Evolutionary conservation across 2,888 invertebrate genomes (phyloP), one percentile per base, ranked within the genome.

Genomic region (Galerucella nymphaeae): DNA sequence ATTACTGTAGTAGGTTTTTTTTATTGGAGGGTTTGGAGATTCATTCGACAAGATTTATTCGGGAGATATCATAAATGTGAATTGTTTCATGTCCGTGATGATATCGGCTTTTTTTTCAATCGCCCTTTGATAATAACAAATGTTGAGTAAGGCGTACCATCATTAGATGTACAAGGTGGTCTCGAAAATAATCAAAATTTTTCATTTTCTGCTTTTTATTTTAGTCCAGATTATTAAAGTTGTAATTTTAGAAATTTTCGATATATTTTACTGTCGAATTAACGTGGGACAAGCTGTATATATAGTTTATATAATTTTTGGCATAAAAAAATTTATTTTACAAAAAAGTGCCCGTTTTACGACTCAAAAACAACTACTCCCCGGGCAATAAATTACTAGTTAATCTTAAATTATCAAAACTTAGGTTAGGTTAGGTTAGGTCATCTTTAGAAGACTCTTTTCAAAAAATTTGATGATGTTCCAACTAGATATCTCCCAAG

Each of bases 1-100:
- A 66, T 66, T 16, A 42, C 41, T 5, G 57, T 20, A 16, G 42
- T 66, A 41, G 55, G 20, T 55, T 66, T 66, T 66, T 55, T 66
- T 66, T 66, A 66, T 66, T 57, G 57, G n/a, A 20, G 55, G 55
- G 13, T 57, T 65, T 65, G 30, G 41, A 65, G 53, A 65, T 41
- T 18, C 30, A 6, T 23, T 30, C 10, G 30, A 30, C 30, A 42
- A 55, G 66, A 66, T 66, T 53, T 66, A 66, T 66, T 41, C 30
- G 16, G 57, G 42, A 57, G 66, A 66, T 48, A 30, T 30, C 18
- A n/a, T n/a, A n/a, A n/a, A n/a, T 14, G 64, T 23, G 38, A 38
- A 65, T 65, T 64, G 53, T 23, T 50, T 23, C 45, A 38, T 23
- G 64, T 64, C n/a, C 30, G 64, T 16, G 30, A 6, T 50, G 30